Evolutionary conservation across 2,888 invertebrate genomes (phyloP).

Genomic region (Phymatocera aterrima): DNA sequence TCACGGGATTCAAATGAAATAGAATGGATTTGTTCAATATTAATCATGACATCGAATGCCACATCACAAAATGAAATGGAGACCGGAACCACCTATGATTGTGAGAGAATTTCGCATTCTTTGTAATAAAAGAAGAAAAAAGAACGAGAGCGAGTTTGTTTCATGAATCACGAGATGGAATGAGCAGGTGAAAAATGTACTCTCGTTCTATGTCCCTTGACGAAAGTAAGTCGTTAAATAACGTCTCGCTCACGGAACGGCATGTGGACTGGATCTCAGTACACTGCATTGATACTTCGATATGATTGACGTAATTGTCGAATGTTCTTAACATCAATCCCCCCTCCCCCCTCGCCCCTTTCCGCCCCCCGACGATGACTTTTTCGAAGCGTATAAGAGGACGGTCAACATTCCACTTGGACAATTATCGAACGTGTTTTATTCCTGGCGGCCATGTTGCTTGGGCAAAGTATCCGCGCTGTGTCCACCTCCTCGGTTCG

Average conservation of each 20-base stretch:
- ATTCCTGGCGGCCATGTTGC: slow-evolving; percentile 70
- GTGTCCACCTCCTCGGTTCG: neutral
- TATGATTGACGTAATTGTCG: slow-evolving; percentile 35
- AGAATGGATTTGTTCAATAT: too few species aligned
- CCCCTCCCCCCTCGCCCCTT: neutral
- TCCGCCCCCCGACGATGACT: neutral
- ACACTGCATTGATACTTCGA: neutral
- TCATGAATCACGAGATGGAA: neutral
- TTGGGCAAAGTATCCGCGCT: slow-evolving; percentile 17
- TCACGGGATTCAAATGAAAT: too few species aligned
- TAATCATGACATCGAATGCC: too few species aligned
- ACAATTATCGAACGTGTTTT: slow-evolving; percentile 69
- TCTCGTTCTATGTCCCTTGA: neutral
- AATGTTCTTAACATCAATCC: slow-evolving; percentile 26
- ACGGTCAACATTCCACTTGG: slow-evolving; percentile 32
- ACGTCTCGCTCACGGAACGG: neutral
- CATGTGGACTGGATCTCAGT: neutral
- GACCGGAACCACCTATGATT: neutral
- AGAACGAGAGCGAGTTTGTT: too few species aligned
- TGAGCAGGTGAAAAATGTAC: neutral
- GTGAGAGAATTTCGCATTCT: neutral
- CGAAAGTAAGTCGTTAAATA: slow-evolving; percentile 13
- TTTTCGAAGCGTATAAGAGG: neutral
- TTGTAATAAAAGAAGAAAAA: neutral
- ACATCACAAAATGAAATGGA: neutral